phyloP scores from a whole-genome alignment of 2,888 invertebrate species.

The Zonitis immaculata region DNA sequence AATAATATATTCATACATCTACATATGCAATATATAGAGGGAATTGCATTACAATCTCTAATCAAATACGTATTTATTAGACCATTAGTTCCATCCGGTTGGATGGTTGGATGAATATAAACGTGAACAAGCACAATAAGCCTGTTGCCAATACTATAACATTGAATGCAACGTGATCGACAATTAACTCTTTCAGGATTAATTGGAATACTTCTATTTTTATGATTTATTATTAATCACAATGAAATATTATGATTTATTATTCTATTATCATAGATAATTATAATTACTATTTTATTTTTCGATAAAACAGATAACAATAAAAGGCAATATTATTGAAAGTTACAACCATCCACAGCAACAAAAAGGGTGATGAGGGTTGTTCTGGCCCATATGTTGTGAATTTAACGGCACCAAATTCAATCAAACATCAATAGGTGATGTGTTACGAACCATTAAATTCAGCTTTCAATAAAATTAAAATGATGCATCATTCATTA shows the following conservation, averaged over 20 bases:
- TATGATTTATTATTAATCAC: no score
- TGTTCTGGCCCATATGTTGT: slow-evolving; percentile 15
- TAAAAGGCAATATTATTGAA: no score
- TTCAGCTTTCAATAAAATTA: slow-evolving; percentile 41
- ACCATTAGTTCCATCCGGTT: slow-evolving; percentile 21
- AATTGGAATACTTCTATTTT: slow-evolving; percentile 17
- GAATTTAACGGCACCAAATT: slow-evolving; percentile 22
- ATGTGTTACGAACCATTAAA: slow-evolving; percentile 42
- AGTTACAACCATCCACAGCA: no score
- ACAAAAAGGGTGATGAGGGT: background rate
- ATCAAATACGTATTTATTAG: slow-evolving; percentile 30
- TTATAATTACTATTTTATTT: no score
- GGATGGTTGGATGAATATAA: slow-evolving; percentile 9
- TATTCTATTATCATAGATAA: no score
- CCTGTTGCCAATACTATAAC: slow-evolving; percentile 16
- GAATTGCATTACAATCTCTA: slow-evolving; percentile 26
- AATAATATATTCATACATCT: no score
- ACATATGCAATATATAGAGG: no score
- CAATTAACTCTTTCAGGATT: slow-evolving; percentile 13
- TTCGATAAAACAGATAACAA: no score
- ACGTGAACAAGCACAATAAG: slow-evolving; percentile 14
- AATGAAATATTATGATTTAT: no score
- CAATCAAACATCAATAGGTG: slow-evolving; percentile 35
- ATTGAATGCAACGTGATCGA: slow-evolving; percentile 15
- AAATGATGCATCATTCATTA: slow-evolving; percentile 36